phyloP scores from a whole-genome alignment of 2,113 vertebrate species.

The Oreotragus oreotragus region DNA sequence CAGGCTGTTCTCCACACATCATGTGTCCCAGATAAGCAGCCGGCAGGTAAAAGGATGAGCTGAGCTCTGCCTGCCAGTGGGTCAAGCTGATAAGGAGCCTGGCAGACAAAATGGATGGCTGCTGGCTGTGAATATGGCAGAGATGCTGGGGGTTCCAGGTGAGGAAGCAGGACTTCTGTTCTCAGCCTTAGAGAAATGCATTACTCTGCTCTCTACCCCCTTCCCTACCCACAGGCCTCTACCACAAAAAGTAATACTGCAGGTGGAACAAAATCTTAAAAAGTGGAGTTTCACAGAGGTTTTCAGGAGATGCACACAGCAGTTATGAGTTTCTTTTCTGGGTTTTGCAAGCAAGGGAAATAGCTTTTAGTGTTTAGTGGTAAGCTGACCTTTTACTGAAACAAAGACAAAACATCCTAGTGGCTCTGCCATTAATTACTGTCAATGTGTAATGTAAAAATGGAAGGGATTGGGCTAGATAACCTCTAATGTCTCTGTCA shows the following conservation, averaged over 20 bases:
- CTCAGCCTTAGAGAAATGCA: background rate
- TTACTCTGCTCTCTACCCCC: background rate
- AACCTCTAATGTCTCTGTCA: background rate
- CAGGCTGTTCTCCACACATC: background rate
- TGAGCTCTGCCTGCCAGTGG: background rate
- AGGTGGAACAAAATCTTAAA: background rate
- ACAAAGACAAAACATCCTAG: background rate
- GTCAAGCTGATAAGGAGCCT: background rate
- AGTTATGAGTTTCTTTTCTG: background rate
- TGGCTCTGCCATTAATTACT: background rate
- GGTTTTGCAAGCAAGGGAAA: background rate
- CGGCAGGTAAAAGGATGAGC: constrained; percentile 1
- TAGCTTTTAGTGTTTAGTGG: background rate
- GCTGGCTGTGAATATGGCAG: constrained; percentile 7
- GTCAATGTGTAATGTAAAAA: background rate
- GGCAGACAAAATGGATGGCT: constrained; percentile 16
- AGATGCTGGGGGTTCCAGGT: background rate
- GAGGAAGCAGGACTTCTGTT: background rate
- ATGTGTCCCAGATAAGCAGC: constrained; percentile 12
- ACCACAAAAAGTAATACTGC: background rate
- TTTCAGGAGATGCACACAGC: background rate
- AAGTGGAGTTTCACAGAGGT: background rate
- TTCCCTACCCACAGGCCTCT: background rate
- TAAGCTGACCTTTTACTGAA: background rate
- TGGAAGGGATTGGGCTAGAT: background rate